Evolutionary conservation across 2,113 vertebrate genomes (phyloP), one percentile per base, ranked within the genome.

Genomic region (Gyps fulvus): DNA sequence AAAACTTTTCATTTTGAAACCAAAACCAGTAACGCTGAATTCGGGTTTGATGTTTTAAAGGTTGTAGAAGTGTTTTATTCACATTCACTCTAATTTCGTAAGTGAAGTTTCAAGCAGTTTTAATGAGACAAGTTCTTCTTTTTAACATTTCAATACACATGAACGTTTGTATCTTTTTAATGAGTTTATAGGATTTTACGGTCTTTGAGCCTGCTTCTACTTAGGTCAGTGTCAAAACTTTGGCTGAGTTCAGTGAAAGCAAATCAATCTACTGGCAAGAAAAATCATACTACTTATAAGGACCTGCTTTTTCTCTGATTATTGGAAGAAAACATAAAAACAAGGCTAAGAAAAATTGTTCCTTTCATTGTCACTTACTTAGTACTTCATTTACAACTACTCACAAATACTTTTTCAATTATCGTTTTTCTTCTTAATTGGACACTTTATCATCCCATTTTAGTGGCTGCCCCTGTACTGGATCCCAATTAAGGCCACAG

Each of bases 91-190:
- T 34, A 0, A 50, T 63, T 45, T 58, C 31, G 0, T 6, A 50
- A 52, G 6, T 5, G 36, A 86, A 12, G 12, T 31, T 90, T 40
- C 23, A 32, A 69, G 61, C 14, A 6, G n/a, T 7, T 73, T 25
- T 29, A 47, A 54, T 10, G 10, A 50, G 34, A 29, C 11, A 16
- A 78, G 27, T 36, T 54, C 32, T 52, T 47, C 42, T 83, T 91
- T 74, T 78, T 17, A 36, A 52, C 16, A 40, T 91, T 95, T 79
- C 63, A 3, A 11, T 3, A 15, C 29, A 16, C 43, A 2, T 2
- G 12, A 52, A 63, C 4, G 2, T 94, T 94, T 94, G 87, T 72
- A 82, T 90, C 93, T 91, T 94, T 89, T 94, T 95, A 95, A 95
- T 73, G 89, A 85, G 73, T 95, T 95, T 38, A 94, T 73, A 25